Conservation (phyloP, 2,888 invertebrate genomes). For the Eledona agricola region DNA sequence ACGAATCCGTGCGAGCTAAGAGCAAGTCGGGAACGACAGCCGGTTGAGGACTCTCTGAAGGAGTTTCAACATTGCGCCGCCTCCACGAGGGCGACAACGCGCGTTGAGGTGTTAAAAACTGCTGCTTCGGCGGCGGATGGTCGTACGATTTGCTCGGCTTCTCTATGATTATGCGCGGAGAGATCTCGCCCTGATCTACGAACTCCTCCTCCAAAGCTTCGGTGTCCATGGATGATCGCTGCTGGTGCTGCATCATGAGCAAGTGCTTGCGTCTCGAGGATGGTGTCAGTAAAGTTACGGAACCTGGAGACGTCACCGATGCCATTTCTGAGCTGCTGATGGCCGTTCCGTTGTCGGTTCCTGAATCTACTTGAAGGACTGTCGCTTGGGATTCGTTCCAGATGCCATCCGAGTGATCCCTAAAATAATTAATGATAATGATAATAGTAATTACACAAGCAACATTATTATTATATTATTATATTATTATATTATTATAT, state of each 20-base stretch:
- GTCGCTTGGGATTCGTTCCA: conserved; percentile 92
- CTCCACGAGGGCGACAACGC: conserved; percentile 44
- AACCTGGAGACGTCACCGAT: conserved; percentile 65
- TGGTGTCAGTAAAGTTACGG: conserved; percentile 75
- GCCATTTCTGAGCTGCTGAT: conserved; percentile 64
- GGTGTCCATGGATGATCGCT: conserved; percentile 85
- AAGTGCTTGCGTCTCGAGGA: conserved; percentile 81
- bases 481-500: too few species aligned
- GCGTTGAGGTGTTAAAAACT: conserved; percentile 46
- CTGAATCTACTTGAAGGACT: conserved; percentile 78
- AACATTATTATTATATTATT: too few species aligned
- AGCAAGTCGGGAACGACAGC: conserved; percentile 62
- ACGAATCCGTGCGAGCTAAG: conserved; percentile 76
- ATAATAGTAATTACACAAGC: too few species aligned
- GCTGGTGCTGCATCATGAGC: conserved; percentile 82
- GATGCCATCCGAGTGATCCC: conserved; percentile 86
- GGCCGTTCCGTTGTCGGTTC: conserved; percentile 71
- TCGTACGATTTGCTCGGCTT: conserved; percentile 34
- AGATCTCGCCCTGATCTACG: conserved; percentile 61
- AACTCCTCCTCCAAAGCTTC: conserved; percentile 81
- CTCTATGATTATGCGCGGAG: conserved; percentile 43
- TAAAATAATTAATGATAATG: conserved; percentile 44
- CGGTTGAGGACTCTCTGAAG: conserved; percentile 58
- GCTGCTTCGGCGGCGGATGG: conserved; percentile 41
- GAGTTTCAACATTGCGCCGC: conserved; percentile 37